These are phyloP conservation scores for Drosophila suzukii DNA, from an alignment of 1,140 invertebrate species.

Conservation along the genomic window DNA sequence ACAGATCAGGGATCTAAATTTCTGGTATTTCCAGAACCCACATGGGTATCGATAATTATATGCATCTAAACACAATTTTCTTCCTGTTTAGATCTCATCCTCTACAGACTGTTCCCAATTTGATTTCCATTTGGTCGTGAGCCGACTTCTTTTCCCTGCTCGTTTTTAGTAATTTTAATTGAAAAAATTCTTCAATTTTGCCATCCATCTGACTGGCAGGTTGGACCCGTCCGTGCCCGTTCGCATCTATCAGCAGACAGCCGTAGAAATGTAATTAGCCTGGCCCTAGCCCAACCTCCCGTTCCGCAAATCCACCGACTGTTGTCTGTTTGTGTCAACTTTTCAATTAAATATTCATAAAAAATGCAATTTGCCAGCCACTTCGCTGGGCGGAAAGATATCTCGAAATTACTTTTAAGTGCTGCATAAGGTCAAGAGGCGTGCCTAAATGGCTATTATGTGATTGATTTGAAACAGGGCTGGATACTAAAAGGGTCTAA, in stretches of 20 bases:
- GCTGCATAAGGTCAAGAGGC: slow-evolving; percentile 58
- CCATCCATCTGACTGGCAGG: slow-evolving; percentile 61
- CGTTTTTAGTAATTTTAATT: slow-evolving; percentile 74
- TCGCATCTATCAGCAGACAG: slow-evolving; percentile 47
- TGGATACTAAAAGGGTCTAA: neutral
- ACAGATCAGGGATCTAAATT: too few species aligned
- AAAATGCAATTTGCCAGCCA: slow-evolving; percentile 73
- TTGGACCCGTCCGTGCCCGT: slow-evolving; percentile 16
- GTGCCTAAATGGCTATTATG: slow-evolving; percentile 58
- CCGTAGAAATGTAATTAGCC: slow-evolving; percentile 75
- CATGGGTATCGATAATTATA: too few species aligned
- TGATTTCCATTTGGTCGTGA: slow-evolving; percentile 67
- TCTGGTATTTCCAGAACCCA: neutral
- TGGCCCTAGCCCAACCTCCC: slow-evolving; percentile 5
- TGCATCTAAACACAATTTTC: neutral
- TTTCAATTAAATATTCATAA: slow-evolving; percentile 79
- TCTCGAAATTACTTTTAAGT: slow-evolving; percentile 76
- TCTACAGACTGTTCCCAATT: slow-evolving; percentile 29
- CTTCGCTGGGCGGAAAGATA: slow-evolving; percentile 47
- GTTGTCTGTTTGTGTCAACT: slow-evolving; percentile 69
- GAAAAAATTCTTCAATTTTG: slow-evolving; percentile 83
- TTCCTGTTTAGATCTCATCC: slow-evolving; percentile 6
- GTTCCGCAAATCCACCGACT: slow-evolving; percentile 2
- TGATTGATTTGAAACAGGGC: slow-evolving; percentile 35
- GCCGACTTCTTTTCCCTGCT: slow-evolving; percentile 32